Evolutionary conservation across 2,797 vertebrate species (phyloP), one percentile per base, ranked within the genome.

Genomic region (Hemitrygon akajei): DNA sequence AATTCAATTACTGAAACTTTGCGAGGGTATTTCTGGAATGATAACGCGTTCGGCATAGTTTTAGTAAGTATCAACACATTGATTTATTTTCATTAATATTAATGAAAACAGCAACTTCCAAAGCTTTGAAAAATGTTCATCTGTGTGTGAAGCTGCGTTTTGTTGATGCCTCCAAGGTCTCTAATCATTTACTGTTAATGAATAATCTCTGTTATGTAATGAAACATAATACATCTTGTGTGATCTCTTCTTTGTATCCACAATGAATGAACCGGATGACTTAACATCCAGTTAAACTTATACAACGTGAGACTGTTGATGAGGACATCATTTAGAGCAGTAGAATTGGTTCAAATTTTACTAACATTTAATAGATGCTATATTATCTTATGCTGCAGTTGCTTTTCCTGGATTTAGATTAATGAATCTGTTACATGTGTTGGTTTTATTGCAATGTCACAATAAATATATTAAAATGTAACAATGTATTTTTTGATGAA

Each of bases 301-400:
- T 82, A 82, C 22, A 47, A 20, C 40, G 7, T 25, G 10, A 69
- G 20, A 37, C 10, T 40, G 34, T 47, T 71, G 11, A 9, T 40
- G 69, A 91, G 86, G 60, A 89, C 18, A 89, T 91, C 18, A 89
- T 91, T 91, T n/a, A 71, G 63, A 71, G 30, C 9, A 69, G n/a
- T 91, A n/a, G 34, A 40, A 40, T 71, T 91, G n/a, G n/a, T 91
- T 47, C 37, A n/a, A 71, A 79, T 12, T 25, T n/a, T 6, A 22
- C 66, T 63, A 9, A 11, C 58, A 60, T 66, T n/a, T 30, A 60
- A 89, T 14, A 30, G 27, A 1, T 47, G 40, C 80, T 20, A 11
- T 60, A 82, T n/a, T 86, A 60, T 47, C 10, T 82, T 20, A 18
- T 82, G 40, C 80, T 9, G 10, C 9, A 47, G 7, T n/a, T 47